Base-by-base conservation (phyloP, 2,888 invertebrate genomes). In the Caenorhabditis virilis region DNA sequence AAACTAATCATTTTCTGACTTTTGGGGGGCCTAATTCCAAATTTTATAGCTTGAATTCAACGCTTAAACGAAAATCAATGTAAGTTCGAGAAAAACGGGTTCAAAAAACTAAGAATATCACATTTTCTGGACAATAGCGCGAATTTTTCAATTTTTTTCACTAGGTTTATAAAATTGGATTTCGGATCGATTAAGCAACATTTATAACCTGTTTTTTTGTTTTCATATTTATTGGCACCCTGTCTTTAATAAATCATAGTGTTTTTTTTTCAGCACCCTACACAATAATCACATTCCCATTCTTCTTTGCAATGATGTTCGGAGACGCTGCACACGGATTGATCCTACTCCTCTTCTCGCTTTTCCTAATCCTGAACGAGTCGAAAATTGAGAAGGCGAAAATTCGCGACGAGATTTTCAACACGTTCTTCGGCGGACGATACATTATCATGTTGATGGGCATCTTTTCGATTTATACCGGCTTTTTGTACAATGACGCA, bases 281-380 rank as follows among this genome's bases (percentile, higher is more conserved):
- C 85, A 94, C 95, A 0, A 93, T 95, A 74, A 93, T 97, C 61
- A 94, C 95, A 5, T 97, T 97, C 85, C 95, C 95, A 59, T 97
- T 97, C 87, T 87, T 97, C 82, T 97, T 97, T 86, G 92, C 93
- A 74, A 91, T 95, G 76, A 97, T 97, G 95, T 97, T 97, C 87
- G 95, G 97, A 18, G 97, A 97, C 64, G 62, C 91, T 51, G 97
- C 97, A 0, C 97, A 97, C 85, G 95, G 95, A 54, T 45, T 91
- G 1, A 86, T 98, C 49, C 92, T 98, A 93, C 49, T 69, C n/a
- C 47, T 69, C 47, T 61, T 64, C 85, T 95, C 95, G 53, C 46
- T 91, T 0, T 86, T 95, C 50, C 92, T 98, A 92, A 89, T 91
- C 47, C 84, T 89, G 9, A 67, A 97, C 95, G 87, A 97, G 95